Conservation (phyloP, 2,113 vertebrate genomes). For the Phaetusa simplex region DNA sequence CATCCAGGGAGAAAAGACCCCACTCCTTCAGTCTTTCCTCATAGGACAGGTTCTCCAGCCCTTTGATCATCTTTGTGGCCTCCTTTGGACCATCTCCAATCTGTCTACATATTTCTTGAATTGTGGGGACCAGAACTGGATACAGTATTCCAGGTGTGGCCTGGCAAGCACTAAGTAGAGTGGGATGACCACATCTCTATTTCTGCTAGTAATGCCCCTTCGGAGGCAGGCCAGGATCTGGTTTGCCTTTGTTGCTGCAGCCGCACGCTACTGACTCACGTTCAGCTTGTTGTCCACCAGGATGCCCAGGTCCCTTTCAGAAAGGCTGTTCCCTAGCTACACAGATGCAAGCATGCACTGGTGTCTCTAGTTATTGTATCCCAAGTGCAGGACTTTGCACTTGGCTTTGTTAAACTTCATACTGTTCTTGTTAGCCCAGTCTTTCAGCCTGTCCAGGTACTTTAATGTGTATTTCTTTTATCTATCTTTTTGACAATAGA, state of each 20-base stretch:
- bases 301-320: background rate
- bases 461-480: background rate
- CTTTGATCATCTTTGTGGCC: background rate
- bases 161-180: background rate
- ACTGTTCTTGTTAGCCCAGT: background rate
- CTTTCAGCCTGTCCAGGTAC: background rate
- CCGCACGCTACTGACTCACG: background rate
- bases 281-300: background rate
- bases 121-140: background rate
- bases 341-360: background rate
- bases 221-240: background rate
- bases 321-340: background rate
- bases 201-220: background rate
- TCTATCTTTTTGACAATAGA: background rate
- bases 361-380: background rate
- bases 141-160: accelerated
- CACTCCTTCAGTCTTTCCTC: background rate
- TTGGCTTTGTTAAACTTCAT: background rate
- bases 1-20: background rate
- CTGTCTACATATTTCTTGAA: background rate
- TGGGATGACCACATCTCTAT: background rate
- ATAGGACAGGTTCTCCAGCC: background rate
- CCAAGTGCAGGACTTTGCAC: background rate
- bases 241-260: background rate
- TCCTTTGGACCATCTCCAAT: background rate